phyloP scores from a whole-genome alignment of 2,888 invertebrate species.

The Corbicula japonica region DNA sequence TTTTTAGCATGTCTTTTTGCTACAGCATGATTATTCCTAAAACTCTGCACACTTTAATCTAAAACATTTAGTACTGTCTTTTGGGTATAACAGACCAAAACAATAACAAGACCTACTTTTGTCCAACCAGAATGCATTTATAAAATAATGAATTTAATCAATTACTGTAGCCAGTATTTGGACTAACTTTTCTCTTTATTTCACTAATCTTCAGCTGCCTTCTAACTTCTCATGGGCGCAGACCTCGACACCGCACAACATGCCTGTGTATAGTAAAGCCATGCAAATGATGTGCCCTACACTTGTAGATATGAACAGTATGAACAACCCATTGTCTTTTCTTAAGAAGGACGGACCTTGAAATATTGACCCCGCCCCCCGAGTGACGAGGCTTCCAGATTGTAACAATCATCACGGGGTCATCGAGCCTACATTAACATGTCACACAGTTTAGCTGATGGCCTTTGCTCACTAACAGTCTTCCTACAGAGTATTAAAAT shows the following conservation, averaged over 20 bases:
- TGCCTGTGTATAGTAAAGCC: slow-evolving; percentile 56
- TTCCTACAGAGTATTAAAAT: slow-evolving; percentile 40
- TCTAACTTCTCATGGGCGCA: slow-evolving; percentile 73
- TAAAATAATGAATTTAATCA: slow-evolving; percentile 54
- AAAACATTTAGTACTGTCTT: slow-evolving; percentile 72
- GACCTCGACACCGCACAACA: slow-evolving; percentile 50
- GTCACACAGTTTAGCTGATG: slow-evolving; percentile 55
- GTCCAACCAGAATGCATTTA: slow-evolving; percentile 59
- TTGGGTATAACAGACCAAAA: slow-evolving; percentile 65
- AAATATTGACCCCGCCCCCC: slow-evolving; percentile 12
- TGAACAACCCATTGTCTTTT: slow-evolving; percentile 62
- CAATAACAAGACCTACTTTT: slow-evolving; percentile 53
- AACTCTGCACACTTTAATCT: slow-evolving; percentile 75
- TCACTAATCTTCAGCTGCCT: slow-evolving; percentile 79
- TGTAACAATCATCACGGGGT: slow-evolving; percentile 21
- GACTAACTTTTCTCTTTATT: slow-evolving; percentile 78
- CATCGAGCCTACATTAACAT: slow-evolving; percentile 42
- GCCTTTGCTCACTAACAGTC: slow-evolving; percentile 56
- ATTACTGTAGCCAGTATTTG: slow-evolving; percentile 56
- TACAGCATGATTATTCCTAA: slow-evolving; percentile 61
- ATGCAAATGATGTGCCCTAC: slow-evolving; percentile 63
- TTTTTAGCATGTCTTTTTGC: slow-evolving; percentile 59
- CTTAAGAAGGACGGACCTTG: slow-evolving; percentile 58
- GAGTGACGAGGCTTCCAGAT: slow-evolving; percentile 28
- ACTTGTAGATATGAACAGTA: slow-evolving; percentile 60